Conservation (phyloP, 2,888 invertebrate genomes). For the Periphyllus acericola region DNA sequence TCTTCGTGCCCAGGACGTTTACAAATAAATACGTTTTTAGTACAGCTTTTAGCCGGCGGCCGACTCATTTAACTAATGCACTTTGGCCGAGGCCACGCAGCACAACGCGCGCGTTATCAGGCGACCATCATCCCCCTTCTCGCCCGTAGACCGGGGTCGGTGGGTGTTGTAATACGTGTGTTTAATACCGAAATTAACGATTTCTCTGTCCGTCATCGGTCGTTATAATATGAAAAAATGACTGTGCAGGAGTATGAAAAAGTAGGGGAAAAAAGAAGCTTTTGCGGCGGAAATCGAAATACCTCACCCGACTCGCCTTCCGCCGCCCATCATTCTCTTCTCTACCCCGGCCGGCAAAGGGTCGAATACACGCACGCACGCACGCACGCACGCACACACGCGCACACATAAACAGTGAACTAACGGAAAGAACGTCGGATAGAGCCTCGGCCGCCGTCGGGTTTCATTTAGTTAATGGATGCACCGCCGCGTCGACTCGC, state of each 20-base stretch:
- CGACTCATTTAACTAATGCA: constrained; percentile 44
- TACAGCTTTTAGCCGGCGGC: constrained; percentile 22
- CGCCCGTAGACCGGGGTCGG: background rate
- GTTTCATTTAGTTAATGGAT: constrained; percentile 51
- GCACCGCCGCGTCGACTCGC: constrained; percentile 5
- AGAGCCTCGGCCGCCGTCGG: background rate
- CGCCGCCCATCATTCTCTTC: background rate
- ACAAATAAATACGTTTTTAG: background rate
- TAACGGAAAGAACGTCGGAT: background rate
- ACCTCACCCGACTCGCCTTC: background rate
- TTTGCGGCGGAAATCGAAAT: constrained; percentile 43
- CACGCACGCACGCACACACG: background rate
- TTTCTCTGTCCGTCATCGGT: constrained; percentile 17
- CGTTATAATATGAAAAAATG: constrained; percentile 34
- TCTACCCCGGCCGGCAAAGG: background rate
- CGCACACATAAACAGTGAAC: background rate
- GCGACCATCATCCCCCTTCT: background rate
- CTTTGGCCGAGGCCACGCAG: background rate
- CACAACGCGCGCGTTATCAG: background rate
- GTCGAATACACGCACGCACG: background rate
- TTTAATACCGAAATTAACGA: constrained; percentile 35
- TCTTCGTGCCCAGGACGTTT: background rate
- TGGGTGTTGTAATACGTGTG: background rate
- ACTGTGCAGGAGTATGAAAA: background rate
- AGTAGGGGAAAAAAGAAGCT: background rate